phyloP scores from a whole-genome alignment of 2,888 invertebrate genomes.

The Sphaeridia pumilis region DNA sequence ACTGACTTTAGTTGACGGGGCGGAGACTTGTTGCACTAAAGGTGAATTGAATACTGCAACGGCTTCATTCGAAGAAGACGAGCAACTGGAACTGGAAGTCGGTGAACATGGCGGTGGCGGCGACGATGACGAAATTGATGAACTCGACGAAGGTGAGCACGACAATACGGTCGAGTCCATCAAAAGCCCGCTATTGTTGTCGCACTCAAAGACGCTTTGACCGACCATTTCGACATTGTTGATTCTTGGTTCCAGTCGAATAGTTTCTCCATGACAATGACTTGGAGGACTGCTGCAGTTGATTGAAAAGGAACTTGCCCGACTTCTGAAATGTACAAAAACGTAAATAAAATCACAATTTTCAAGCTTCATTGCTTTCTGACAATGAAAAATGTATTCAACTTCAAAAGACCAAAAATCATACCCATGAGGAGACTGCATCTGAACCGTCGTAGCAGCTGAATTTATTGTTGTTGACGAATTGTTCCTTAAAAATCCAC shows the following conservation, averaged over 20 bases:
- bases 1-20: neutral
- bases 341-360: neutral
- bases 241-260: neutral
- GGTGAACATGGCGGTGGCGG: neutral
- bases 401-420: no score
- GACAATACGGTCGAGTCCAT: neutral
- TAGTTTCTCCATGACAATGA: no score
- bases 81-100: neutral
- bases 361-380: neutral
- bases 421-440: slow-evolving; percentile 31
- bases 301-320: slow-evolving; percentile 24
- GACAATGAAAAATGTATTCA: neutral
- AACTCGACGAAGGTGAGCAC: neutral
- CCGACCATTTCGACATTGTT: neutral
- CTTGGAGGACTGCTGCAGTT: slow-evolving; percentile 2
- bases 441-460: slow-evolving; percentile 20
- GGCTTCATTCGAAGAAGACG: no score
- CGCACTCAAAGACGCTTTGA: neutral
- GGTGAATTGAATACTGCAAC: neutral
- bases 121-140: neutral
- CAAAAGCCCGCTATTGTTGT: neutral
- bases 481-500: slow-evolving; percentile 4
- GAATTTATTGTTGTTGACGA: slow-evolving; percentile 19
- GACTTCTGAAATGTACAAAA: slow-evolving; percentile 23
- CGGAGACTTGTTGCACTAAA: neutral